Base-by-base conservation (phyloP, 2,113 vertebrate genomes). In the Seriola dumerili region DNA sequence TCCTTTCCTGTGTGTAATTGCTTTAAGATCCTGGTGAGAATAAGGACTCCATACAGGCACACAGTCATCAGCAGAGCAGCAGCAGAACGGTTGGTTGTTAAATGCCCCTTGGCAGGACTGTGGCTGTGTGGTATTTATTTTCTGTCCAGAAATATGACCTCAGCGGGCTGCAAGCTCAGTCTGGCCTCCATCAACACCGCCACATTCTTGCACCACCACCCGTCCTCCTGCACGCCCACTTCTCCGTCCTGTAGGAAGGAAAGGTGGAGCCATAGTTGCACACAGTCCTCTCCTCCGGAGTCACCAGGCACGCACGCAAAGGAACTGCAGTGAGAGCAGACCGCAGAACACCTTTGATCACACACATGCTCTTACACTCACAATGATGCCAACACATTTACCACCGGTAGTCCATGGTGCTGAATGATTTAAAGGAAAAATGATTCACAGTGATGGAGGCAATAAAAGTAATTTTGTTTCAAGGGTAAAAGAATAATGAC, bases 131-230 rank as follows among this genome's bases (percentile, higher is more conserved):
- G 85, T 83, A 88, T 94, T 92, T 93, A 86, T 91, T 93, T 90
- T 93, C 78, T 84, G 82, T 86, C 84, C 85, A 84, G 91, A 92
- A 92, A 91, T 91, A 88, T 92, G 91, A 93, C 89, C 92, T 91
- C 89, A 92, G 84, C n/a, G 52, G 58, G 46, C 76, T 54, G 59
- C 25, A 4, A 64, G 78, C 82, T 86, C 70, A 4, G 80, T 63
- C 89, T 83, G 85, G 74, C 72, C 88, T 86, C 87, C 87, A 79
- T 87, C 88, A 90, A 81, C 87, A 68, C 46, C 50, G 46, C 80
- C 75, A 32, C 89, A 90, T 92, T 93, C 92, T 64, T 88, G 65
- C 79, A 71, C 84, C 72, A 63, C 86, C 52, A 25, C 42, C 59
- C 16, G 63, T 63, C 75, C 68, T 57, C 61, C 73, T 38, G 57